Conservation (phyloP, 1,140 invertebrate genomes). For the Apis cerana region DNA sequence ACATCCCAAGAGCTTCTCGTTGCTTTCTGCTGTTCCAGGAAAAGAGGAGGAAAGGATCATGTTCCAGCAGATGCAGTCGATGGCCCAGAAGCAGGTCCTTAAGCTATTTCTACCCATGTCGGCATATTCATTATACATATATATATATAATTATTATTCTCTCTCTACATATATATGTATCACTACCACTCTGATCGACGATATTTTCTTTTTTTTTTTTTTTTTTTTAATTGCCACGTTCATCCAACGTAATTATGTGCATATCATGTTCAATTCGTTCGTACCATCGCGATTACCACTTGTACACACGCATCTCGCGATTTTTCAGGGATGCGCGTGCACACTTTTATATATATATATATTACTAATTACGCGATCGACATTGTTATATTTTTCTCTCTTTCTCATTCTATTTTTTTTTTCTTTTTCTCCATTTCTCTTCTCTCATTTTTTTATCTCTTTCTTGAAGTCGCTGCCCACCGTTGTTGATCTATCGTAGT, state of each 20-base stretch:
- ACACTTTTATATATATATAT: conserved; percentile 6
- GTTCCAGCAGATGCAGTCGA: conserved; percentile 97
- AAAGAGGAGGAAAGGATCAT: conserved; percentile 97
- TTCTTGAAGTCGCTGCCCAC: conserved; percentile 51
- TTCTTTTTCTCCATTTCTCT: neutral
- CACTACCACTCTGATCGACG: conserved; percentile 42
- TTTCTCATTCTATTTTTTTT: neutral
- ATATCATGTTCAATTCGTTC: conserved; percentile 26
- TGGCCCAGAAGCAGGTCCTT: conserved; percentile 97
- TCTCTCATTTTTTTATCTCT: neutral
- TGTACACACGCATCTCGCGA: conserved; percentile 28
- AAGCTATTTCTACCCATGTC: conserved; percentile 77
- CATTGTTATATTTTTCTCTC: conserved; percentile 4
- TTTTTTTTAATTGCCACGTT: conserved; percentile 19
- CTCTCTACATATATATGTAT: conserved; percentile 36
- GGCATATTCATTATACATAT: conserved; percentile 64
- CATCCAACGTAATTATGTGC: conserved; percentile 21
- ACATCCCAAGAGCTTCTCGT: conserved; percentile 69
- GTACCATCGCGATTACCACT: neutral
- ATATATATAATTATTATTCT: conserved; percentile 30
- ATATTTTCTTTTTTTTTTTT: neutral
- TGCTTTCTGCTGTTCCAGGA: conserved; percentile 85
- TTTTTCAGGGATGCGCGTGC: conserved; percentile 6
- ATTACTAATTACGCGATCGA: conserved; percentile 12
- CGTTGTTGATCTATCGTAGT: conserved; percentile 51